phyloP scores from a whole-genome alignment of 1,140 invertebrate species.

The Whitmania pigra region DNA sequence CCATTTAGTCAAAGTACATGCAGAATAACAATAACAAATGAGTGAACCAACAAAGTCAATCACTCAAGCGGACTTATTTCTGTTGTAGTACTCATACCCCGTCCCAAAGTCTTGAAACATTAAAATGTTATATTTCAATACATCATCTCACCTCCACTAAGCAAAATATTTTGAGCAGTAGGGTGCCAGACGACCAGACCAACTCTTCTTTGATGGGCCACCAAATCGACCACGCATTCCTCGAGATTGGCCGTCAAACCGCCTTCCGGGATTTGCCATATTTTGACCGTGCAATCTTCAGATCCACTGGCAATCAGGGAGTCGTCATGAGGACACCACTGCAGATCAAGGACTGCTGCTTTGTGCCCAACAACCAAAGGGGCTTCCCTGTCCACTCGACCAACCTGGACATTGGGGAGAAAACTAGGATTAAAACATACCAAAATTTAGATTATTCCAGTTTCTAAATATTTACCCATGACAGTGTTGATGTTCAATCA shows the following conservation, averaged over 20 bases:
- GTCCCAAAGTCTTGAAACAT: no score
- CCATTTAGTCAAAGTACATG: no score
- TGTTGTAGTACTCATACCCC: no score
- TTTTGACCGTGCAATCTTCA: slow-evolving; percentile 92
- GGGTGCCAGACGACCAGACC: slow-evolving; percentile 42
- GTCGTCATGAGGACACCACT: slow-evolving; percentile 97
- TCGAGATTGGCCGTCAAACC: slow-evolving; percentile 69
- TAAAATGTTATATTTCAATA: neutral
- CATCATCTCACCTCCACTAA: slow-evolving; percentile 45
- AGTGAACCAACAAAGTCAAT: no score
- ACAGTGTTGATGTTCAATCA: neutral
- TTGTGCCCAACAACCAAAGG: slow-evolving; percentile 96
- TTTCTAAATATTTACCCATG: neutral
- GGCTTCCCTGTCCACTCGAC: slow-evolving; percentile 79
- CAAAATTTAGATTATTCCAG: neutral
- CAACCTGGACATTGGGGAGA: slow-evolving; percentile 56
- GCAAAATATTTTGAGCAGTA: slow-evolving; percentile 39
- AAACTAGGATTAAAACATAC: neutral
- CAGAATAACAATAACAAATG: no score
- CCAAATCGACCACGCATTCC: slow-evolving; percentile 77
- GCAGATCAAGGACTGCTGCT: slow-evolving; percentile 91
- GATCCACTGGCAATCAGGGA: slow-evolving; percentile 95
- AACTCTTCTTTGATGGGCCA: slow-evolving; percentile 38
- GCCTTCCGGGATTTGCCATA: slow-evolving; percentile 94
- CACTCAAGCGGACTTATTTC: no score